Percentiles rank a stretch among this genome's conserved stretches.
These are phyloP conservation scores for Hoplodrina ambigua DNA, from an alignment of 2,888 invertebrate species.

Conservation along the genomic window DNA sequence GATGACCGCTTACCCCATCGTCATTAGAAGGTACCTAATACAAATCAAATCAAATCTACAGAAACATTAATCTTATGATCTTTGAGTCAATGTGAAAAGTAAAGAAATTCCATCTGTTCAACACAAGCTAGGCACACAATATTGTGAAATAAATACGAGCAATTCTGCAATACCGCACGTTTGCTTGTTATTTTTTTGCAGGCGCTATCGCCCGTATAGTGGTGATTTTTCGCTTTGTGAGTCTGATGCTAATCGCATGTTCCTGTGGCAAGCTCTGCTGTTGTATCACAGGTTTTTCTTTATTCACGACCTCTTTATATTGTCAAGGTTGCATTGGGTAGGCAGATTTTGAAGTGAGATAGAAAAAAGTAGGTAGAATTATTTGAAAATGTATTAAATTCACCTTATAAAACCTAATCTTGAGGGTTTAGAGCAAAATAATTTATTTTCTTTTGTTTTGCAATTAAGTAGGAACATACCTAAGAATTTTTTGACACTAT, in stretches of 20 bases:
- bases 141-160: slow-evolving; percentile 6
- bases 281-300: slow-evolving; percentile 5
- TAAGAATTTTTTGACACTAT: too few relatives aligned
- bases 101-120: too few relatives aligned
- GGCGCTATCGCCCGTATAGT: slow-evolving; percentile 38
- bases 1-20: too few relatives aligned
- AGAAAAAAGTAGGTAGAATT: background rate
- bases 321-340: background rate
- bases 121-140: background rate
- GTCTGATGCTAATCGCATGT: slow-evolving; percentile 32
- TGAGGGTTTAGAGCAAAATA: rapidly evolving
- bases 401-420: background rate
- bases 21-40: too few relatives aligned
- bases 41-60: too few relatives aligned
- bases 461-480: too few relatives aligned
- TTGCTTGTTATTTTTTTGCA: slow-evolving; percentile 47
- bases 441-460: too few relatives aligned
- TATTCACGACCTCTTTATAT: slow-evolving; percentile 21
- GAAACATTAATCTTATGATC: background rate
- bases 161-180: slow-evolving; percentile 27
- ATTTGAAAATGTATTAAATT: background rate
- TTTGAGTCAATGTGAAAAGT: slow-evolving; percentile 5
- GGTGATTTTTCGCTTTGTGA: slow-evolving; percentile 38
- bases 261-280: background rate
- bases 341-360: background rate